Conservation (phyloP, 2,888 invertebrate species). For the Clistopyga incitator region DNA sequence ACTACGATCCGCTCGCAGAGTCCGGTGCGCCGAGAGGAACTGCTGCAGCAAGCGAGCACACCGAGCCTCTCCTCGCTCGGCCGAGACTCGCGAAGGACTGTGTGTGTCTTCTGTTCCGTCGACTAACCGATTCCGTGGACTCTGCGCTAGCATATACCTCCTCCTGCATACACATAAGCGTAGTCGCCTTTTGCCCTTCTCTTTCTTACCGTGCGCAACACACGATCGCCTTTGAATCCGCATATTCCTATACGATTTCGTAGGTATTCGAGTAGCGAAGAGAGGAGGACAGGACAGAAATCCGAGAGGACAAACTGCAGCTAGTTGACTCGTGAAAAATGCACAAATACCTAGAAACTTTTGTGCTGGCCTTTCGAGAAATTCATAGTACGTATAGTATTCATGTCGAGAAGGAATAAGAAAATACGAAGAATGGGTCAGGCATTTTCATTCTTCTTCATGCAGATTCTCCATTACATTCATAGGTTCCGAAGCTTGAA, state of each 20-base stretch:
- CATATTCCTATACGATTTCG: conserved; percentile 55
- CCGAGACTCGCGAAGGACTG: conserved; percentile 34
- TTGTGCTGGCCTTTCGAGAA: conserved; percentile 31
- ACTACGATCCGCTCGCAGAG: conserved; percentile 50
- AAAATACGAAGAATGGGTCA: conserved; percentile 12
- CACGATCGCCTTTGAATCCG: conserved; percentile 36
- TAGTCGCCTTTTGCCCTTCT: conserved; percentile 42
- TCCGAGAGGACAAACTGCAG: conserved; percentile 49
- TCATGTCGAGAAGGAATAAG: background rate
- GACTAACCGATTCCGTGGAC: conserved; percentile 37
- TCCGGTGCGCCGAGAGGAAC: conserved; percentile 42
- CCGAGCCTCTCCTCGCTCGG: conserved; percentile 25
- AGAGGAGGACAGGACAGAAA: conserved; percentile 36
- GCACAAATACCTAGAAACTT: conserved; percentile 41
- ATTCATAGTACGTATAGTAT: conserved; percentile 19
- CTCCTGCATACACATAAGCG: conserved; percentile 1
- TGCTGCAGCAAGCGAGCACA: conserved; percentile 19
- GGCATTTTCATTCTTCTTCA: background rate
- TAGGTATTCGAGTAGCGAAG: conserved; percentile 38
- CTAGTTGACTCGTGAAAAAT: conserved; percentile 12
- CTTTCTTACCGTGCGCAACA: conserved; percentile 10
- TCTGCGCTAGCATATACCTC: conserved; percentile 4
- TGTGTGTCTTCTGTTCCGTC: conserved; percentile 49
- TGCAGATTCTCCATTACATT: background rate
- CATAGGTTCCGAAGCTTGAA: background rate